Evolutionary conservation across 1,140 invertebrate species (phyloP).

Genomic region (Meteorus sp.): DNA sequence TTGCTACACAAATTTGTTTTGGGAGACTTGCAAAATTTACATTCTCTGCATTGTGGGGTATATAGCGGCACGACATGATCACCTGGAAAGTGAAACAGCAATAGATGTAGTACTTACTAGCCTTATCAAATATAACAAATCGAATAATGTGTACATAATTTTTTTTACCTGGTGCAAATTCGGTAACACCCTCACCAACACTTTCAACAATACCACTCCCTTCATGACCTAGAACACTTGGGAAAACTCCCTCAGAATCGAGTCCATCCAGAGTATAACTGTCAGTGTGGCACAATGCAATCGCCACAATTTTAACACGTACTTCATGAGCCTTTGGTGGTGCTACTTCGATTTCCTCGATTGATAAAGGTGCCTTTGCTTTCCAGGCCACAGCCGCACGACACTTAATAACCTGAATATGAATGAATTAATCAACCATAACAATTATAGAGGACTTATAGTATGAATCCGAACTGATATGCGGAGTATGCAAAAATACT

Average conservation of each 20-base stretch:
- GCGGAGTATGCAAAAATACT: too few species aligned
- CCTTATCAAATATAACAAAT: slow-evolving; percentile 2
- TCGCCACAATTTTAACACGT: slow-evolving; percentile 78
- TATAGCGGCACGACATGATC: slow-evolving; percentile 97
- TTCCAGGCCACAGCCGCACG: slow-evolving; percentile 92
- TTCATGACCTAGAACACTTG: slow-evolving; percentile 91
- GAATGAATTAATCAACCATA: slow-evolving; percentile 20
- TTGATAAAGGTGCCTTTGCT: slow-evolving; percentile 78
- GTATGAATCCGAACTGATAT: background rate
- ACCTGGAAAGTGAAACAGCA: slow-evolving; percentile 63
- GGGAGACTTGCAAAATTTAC: slow-evolving; percentile 93
- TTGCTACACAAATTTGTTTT: slow-evolving; percentile 98
- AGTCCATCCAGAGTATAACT: slow-evolving; percentile 89
- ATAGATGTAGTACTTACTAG: too few species aligned
- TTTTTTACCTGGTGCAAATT: slow-evolving; percentile 80
- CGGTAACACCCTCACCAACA: slow-evolving; percentile 89
- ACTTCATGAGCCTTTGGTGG: slow-evolving; percentile 89
- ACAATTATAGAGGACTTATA: slow-evolving; percentile 1
- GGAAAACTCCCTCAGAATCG: slow-evolving; percentile 94
- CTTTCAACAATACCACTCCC: slow-evolving; percentile 96
- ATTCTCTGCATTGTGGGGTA: slow-evolving; percentile 93
- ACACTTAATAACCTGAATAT: slow-evolving; percentile 76
- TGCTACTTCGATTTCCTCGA: slow-evolving; percentile 93
- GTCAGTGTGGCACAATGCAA: slow-evolving; percentile 98
- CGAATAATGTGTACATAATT: too few species aligned